A percentile compares a stretch with the other conserved stretches of the same genome.
Conservation (phyloP, 2,888 invertebrate genomes). For the Cantharis rufa region DNA sequence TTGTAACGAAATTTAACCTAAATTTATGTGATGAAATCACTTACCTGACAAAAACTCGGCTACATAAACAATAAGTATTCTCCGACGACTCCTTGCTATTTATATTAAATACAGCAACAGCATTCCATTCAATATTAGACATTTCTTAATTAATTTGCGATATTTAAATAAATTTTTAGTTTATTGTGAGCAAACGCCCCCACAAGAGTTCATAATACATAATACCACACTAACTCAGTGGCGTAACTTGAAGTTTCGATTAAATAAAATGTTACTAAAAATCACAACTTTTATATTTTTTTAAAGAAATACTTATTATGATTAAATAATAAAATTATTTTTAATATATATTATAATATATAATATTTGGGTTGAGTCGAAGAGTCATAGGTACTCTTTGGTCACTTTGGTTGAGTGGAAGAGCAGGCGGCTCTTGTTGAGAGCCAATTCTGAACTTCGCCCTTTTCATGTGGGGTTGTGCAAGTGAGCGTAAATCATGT, state of each 20-base stretch:
- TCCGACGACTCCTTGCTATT: constrained; percentile 57
- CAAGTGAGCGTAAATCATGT: too few species aligned
- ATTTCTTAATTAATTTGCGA: constrained; percentile 41
- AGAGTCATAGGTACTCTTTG: too few species aligned
- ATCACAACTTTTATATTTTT: too few species aligned
- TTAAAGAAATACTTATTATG: too few species aligned
- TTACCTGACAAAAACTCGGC: constrained; percentile 71
- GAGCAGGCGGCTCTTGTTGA: too few species aligned
- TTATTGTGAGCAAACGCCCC: background rate
- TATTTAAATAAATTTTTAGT: background rate
- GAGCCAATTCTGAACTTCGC: too few species aligned
- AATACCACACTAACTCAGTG: background rate
- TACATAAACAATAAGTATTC: constrained; percentile 69
- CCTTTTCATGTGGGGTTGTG: too few species aligned
- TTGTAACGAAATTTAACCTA: constrained; percentile 37
- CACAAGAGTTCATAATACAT: background rate
- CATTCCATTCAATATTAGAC: constrained; percentile 66
- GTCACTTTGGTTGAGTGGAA: too few species aligned
- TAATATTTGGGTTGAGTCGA: too few species aligned
- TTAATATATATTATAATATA: too few species aligned
- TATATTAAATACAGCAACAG: constrained; percentile 68
- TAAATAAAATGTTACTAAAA: too few species aligned
- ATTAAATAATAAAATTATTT: too few species aligned
- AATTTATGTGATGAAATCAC: constrained; percentile 41
- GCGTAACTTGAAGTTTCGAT: background rate